phyloP scores from a whole-genome alignment of 2,797 vertebrate genomes.

The Sebastes hubbsi region DNA sequence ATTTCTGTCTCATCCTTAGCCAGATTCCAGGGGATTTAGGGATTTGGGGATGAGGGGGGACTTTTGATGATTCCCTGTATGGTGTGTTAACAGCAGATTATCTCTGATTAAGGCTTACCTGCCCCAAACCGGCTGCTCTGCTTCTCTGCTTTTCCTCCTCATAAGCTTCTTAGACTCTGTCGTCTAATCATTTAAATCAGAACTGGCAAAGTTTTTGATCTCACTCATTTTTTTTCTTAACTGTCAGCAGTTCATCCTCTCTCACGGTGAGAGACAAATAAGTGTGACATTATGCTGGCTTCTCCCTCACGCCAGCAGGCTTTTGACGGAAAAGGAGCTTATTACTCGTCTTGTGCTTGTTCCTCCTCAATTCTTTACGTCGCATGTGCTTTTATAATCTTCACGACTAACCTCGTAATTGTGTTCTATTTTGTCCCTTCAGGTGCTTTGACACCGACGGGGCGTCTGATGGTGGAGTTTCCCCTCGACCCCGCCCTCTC shows the following conservation, averaged over 20 bases:
- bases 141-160: conserved; percentile 71
- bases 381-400: conserved; percentile 3
- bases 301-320: conserved; percentile 36
- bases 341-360: conserved; percentile 29
- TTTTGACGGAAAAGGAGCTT: conserved; percentile 51
- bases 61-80: conserved; percentile 79
- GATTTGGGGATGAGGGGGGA: conserved; percentile 76
- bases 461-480: conserved; percentile 98
- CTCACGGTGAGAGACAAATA: conserved; percentile 57
- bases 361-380: conserved; percentile 18
- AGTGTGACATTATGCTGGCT: conserved; percentile 47
- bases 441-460: conserved; percentile 95
- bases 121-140: conserved; percentile 75
- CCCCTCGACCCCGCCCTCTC: conserved; percentile 97
- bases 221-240: conserved; percentile 41
- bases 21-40: conserved; percentile 78
- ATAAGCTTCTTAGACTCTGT: conserved; percentile 80
- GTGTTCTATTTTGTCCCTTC: conserved; percentile 12
- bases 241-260: conserved; percentile 68
- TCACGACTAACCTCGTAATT: conserved; percentile 11
- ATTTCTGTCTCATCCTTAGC: conserved; percentile 76
- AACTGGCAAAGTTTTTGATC: conserved; percentile 74
- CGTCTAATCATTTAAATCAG: conserved; percentile 79
- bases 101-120: conserved; percentile 83
- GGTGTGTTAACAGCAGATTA: conserved; percentile 85